Conservation (phyloP, 2,888 invertebrate genomes). For the Agrotis exclamationis region DNA sequence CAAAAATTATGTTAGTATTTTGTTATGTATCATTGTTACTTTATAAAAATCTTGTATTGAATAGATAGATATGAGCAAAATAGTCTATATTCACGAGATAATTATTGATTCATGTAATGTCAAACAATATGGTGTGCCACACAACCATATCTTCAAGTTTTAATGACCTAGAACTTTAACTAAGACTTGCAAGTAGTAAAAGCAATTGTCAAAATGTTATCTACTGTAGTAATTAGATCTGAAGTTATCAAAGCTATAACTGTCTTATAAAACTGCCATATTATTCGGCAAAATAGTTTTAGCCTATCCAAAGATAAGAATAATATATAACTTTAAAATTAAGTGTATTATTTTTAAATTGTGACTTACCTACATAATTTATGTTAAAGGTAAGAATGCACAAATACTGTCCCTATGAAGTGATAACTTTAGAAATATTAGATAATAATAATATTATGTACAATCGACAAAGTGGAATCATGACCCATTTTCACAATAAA, state of each 20-base stretch:
- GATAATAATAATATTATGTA: constrained; percentile 9
- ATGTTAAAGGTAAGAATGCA: constrained; percentile 42
- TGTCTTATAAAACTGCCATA: constrained; percentile 17
- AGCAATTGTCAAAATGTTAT: constrained; percentile 11
- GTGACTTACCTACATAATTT: constrained; percentile 23
- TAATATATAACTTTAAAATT: constrained; percentile 20
- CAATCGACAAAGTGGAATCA: neutral
- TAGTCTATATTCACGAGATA: constrained; percentile 17
- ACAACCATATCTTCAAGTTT: neutral
- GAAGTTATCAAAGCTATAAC: constrained; percentile 33
- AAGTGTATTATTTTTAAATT: constrained; percentile 35
- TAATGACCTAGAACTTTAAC: neutral
- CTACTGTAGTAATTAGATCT: constrained; percentile 43
- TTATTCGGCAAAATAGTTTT: constrained; percentile 29
- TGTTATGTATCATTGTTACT: constrained; percentile 34
- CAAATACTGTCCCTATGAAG: constrained; percentile 53
- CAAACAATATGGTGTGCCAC: neutral
- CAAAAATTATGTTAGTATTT: constrained; percentile 59
- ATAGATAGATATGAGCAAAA: constrained; percentile 32
- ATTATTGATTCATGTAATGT: constrained; percentile 23
- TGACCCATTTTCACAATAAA: no score
- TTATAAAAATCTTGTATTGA: constrained; percentile 21
- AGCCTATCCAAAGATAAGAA: constrained; percentile 54
- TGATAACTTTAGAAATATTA: constrained; percentile 48
- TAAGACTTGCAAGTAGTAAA: constrained; percentile 16